These are phyloP conservation scores for Podarcis lilfordi DNA, from an alignment of 2,797 vertebrate genomes.

Conservation along the genomic window DNA sequence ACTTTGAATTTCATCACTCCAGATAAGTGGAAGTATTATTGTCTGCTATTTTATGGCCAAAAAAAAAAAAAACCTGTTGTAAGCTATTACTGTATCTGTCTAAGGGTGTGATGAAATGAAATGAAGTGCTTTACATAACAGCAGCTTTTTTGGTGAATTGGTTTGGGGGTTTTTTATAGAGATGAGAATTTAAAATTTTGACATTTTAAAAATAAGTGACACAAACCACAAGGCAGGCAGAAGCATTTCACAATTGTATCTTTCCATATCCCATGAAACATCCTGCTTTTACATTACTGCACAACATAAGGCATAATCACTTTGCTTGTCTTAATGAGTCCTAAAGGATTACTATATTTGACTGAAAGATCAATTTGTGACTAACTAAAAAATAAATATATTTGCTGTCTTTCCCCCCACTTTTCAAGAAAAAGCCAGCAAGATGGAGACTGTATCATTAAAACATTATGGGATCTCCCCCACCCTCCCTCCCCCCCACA, in stretches of 20 bases:
- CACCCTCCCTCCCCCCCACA: not conserved
- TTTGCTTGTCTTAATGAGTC: slow-evolving; percentile 70
- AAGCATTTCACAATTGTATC: slow-evolving; percentile 47
- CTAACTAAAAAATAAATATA: slow-evolving; percentile 76
- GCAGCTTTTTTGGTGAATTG: not conserved
- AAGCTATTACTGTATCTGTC: not conserved
- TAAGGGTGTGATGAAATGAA: not conserved
- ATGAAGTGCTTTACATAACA: not conserved
- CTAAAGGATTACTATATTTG: slow-evolving; percentile 75
- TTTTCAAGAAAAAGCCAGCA: slow-evolving; percentile 70
- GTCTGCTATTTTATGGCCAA: slow-evolving; percentile 25
- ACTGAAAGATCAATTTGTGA: slow-evolving; percentile 75
- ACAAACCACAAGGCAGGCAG: slow-evolving; percentile 30
- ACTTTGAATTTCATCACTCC: not conserved
- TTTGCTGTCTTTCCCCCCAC: slow-evolving; percentile 76
- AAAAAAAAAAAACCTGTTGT: no score
- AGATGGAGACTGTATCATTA: slow-evolving; percentile 61
- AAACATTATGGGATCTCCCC: not conserved
- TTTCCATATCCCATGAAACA: slow-evolving; percentile 49
- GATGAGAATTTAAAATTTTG: slow-evolving; percentile 39
- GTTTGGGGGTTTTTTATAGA: not conserved
- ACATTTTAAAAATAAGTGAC: slow-evolving; percentile 40
- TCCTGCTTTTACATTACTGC: slow-evolving; percentile 55
- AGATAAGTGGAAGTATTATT: not conserved
- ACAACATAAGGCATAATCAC: slow-evolving; percentile 69